Conservation (phyloP, 30 jellyfish, hydroid and myxozoan genomes). For the Cassiopea andromeda region DNA sequence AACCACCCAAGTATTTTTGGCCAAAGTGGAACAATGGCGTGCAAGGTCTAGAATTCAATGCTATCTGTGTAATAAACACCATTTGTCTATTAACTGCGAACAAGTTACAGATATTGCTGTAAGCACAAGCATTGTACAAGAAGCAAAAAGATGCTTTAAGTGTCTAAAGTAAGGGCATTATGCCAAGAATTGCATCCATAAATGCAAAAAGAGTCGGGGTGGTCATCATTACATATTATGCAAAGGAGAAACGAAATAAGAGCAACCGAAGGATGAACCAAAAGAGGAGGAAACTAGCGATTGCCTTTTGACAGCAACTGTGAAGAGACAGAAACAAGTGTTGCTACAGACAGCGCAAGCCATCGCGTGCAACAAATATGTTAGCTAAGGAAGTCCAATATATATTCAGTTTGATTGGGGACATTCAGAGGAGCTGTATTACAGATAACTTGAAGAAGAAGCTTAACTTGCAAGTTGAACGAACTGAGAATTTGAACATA, state of each 20-base stretch:
- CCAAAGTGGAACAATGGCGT: not conserved
- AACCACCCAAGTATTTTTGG: slow-evolving; percentile 30
- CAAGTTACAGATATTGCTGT: not conserved
- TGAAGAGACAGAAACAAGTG: slow-evolving; percentile 1
- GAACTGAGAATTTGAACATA: slow-evolving; percentile 1
- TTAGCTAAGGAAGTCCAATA: not conserved
- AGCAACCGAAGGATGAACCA: slow-evolving; percentile 23
- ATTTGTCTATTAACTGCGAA: slow-evolving; percentile 18
- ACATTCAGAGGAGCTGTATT: slow-evolving; percentile 9
- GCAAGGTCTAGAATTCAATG: not conserved
- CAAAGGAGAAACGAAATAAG: slow-evolving; percentile 5
- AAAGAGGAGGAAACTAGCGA: not conserved
- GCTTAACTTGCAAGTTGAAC: not conserved
- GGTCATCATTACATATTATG: slow-evolving; percentile 7
- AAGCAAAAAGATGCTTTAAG: slow-evolving; percentile 6
- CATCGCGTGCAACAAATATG: slow-evolving; percentile 13
- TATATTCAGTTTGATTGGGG: slow-evolving; percentile 12
- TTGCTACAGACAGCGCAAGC: slow-evolving; percentile 13
- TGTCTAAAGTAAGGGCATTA: not conserved
- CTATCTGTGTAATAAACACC: slow-evolving; percentile 16
- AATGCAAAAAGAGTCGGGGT: not conserved
- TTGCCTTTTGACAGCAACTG: not conserved
- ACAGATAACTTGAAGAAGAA: slow-evolving; percentile 4
- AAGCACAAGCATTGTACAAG: not conserved
- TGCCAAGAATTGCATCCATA: not conserved